A percentile compares a stretch with the other conserved stretches of the same genome.
These are phyloP conservation scores for Anser cygnoides DNA, from an alignment of 2,113 vertebrate genomes.

Conservation along the genomic window DNA sequence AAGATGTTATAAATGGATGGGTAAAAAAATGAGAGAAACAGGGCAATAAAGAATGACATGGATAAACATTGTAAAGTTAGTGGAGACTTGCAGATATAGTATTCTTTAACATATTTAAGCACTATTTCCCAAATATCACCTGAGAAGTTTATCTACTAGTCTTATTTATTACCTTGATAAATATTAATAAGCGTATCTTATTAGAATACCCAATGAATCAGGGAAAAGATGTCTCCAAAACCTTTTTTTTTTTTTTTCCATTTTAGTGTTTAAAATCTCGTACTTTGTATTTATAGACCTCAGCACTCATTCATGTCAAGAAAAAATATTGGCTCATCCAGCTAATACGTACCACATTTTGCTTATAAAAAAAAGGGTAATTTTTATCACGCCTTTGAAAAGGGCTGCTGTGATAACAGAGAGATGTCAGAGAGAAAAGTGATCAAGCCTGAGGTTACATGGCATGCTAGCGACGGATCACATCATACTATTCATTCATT, in stretches of 20 bases:
- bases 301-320: neutral
- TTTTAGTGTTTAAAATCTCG: neutral
- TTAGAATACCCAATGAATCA: neutral
- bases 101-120: neutral
- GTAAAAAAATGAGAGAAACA: neutral
- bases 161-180: neutral
- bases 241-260: neutral
- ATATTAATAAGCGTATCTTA: neutral
- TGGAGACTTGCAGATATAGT: neutral
- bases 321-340: neutral
- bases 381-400: neutral
- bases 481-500: neutral
- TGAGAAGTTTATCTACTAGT: neutral
- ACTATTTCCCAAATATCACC: neutral
- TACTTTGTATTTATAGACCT: neutral
- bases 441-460: neutral
- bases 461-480: neutral
- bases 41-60: neutral
- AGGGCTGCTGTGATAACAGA: neutral
- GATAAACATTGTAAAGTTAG: neutral
- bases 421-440: neutral
- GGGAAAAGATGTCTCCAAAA: neutral
- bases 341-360: neutral
- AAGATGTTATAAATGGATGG: neutral
- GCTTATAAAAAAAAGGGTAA: neutral